phyloP scores from a whole-genome alignment of 2,797 vertebrate species.

The Percopsis omiscomaycus region DNA sequence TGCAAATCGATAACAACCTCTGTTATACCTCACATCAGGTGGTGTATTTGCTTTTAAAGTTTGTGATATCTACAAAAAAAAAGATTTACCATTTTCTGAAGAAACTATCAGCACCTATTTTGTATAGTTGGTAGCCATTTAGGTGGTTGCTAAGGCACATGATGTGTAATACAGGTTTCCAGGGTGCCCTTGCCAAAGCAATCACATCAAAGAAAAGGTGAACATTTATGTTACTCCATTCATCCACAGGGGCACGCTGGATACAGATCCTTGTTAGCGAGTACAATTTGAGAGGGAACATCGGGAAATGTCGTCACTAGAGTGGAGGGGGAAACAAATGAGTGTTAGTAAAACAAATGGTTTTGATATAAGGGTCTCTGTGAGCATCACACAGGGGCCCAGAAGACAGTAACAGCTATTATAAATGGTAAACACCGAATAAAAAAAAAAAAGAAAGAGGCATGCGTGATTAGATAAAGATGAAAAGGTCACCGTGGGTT shows the following conservation, averaged over 20 bases:
- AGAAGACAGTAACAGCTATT: constrained; percentile 65
- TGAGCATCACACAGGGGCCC: constrained; percentile 46
- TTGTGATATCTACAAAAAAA: too few relatives aligned
- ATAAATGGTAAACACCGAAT: constrained; percentile 75
- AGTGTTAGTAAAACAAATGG: constrained; percentile 66
- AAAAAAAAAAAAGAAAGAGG: constrained; percentile 71
- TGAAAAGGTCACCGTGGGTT: constrained; percentile 77
- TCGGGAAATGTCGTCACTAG: constrained; percentile 50
- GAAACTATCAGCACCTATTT: constrained; percentile 15
- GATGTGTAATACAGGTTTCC: not conserved
- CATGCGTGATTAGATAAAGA: constrained; percentile 75
- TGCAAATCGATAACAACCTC: constrained; percentile 12
- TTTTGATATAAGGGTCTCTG: constrained; percentile 64
- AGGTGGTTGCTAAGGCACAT: constrained; percentile 4
- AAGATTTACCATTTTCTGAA: too few relatives aligned
- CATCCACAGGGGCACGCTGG: not conserved
- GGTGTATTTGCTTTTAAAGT: too few relatives aligned
- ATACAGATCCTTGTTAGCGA: not conserved
- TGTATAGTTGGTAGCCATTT: constrained; percentile 1
- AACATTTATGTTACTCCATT: not conserved
- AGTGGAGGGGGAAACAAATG: constrained; percentile 60
- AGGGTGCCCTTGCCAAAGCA: too few relatives aligned
- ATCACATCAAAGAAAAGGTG: too few relatives aligned
- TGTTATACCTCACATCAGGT: constrained; percentile 38
- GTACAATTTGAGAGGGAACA: constrained; percentile 18